A percentile compares a stretch with the other conserved stretches of the same genome.
Conservation (phyloP, 2,113 vertebrate species). For the Larimichthys crocea region DNA sequence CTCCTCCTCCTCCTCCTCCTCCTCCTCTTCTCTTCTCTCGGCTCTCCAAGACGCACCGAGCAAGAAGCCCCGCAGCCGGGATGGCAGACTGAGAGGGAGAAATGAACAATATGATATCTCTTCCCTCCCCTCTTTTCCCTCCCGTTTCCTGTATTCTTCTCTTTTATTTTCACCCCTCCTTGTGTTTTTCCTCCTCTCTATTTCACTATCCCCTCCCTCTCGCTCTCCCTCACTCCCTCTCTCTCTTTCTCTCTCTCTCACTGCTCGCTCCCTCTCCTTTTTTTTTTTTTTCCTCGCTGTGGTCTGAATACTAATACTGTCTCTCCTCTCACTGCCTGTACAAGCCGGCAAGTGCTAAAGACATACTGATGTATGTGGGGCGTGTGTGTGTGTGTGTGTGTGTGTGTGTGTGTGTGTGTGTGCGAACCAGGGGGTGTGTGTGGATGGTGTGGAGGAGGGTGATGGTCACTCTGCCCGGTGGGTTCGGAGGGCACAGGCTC, state of each 20-base stretch:
- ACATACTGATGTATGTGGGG: slow-evolving; percentile 82
- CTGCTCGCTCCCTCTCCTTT: slow-evolving; percentile 66
- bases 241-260: slow-evolving; percentile 77
- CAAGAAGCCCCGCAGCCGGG: slow-evolving; percentile 73
- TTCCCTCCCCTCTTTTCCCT: slow-evolving; percentile 79
- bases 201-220: slow-evolving; percentile 74
- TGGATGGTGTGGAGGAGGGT: slow-evolving; percentile 31
- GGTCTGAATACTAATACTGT: slow-evolving; percentile 86
- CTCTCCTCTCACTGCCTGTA: slow-evolving; percentile 76
- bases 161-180: slow-evolving; percentile 70
- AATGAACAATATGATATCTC: slow-evolving; percentile 78
- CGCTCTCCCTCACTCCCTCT: slow-evolving; percentile 61
- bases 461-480: slow-evolving; percentile 52
- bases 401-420: slow-evolving; percentile 19
- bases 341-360: slow-evolving; percentile 77
- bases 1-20: slow-evolving; percentile 20
- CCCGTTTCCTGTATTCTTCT: slow-evolving; percentile 78
- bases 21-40: neutral
- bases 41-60: slow-evolving; percentile 60
- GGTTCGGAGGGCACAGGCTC: slow-evolving; percentile 39
- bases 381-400: slow-evolving; percentile 33
- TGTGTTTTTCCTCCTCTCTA: slow-evolving; percentile 74
- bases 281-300: slow-evolving; percentile 77
- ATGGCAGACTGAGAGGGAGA: slow-evolving; percentile 77
- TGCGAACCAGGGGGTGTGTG: neutral